phyloP scores from a whole-genome alignment of 2,113 vertebrate species.

The Mixornis gularis region DNA sequence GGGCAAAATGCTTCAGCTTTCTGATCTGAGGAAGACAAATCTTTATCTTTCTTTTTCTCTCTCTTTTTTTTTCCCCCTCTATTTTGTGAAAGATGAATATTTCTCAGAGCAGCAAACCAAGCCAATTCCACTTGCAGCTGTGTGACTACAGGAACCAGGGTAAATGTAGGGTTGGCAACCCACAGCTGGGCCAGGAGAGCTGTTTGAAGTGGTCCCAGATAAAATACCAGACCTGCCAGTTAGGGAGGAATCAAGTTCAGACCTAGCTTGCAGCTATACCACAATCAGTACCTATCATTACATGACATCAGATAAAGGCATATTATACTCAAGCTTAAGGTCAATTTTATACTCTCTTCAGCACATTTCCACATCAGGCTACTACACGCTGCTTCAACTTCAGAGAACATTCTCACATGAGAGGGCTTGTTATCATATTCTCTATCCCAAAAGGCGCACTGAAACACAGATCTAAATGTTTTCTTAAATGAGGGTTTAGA shows the following conservation, averaged over 20 bases:
- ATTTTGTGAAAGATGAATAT: not conserved
- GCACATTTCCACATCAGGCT: conserved; percentile 3
- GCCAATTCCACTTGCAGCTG: not conserved
- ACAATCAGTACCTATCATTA: not conserved
- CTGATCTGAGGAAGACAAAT: not conserved
- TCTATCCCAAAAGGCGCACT: not conserved
- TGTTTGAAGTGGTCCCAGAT: conserved; percentile 27
- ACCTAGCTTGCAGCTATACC: not conserved
- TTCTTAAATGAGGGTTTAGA: not conserved
- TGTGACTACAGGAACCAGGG: not conserved
- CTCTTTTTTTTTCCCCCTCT: no score
- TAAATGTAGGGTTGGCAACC: not conserved
- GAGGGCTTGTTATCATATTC: not conserved
- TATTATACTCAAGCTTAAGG: not conserved
- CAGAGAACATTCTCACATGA: not conserved
- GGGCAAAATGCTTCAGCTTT: conserved; percentile 2
- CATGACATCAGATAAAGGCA: conserved; percentile 1
- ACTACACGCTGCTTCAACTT: not conserved
- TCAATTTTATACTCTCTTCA: not conserved
- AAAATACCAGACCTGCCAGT: not conserved
- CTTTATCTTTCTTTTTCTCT: not conserved
- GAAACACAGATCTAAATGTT: not conserved
- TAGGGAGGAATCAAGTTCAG: not conserved
- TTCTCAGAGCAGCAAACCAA: not conserved
- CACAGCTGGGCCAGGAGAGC: not conserved